Evolutionary conservation across 2,797 vertebrate species (phyloP).

Genomic region (Columba guinea): DNA sequence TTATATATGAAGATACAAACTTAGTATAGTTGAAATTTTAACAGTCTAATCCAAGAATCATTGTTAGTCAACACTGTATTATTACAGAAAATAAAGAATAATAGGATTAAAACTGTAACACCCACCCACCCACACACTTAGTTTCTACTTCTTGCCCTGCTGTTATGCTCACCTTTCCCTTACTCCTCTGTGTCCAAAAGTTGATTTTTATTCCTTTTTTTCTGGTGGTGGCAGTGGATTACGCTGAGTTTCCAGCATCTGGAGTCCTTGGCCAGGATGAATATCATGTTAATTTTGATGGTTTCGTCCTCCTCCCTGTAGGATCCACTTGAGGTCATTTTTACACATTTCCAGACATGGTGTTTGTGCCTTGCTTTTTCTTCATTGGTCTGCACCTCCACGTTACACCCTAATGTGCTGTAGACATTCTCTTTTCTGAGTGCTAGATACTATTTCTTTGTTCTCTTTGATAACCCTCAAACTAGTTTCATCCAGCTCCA

Average conservation of each 20-base stretch:
- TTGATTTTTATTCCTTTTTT: not conserved
- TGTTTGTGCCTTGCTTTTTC: not conserved
- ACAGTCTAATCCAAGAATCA: not conserved
- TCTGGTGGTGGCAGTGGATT: not conserved
- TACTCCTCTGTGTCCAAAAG: not conserved
- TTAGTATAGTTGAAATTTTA: not conserved
- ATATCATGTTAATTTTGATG: not conserved
- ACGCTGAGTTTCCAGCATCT: not conserved
- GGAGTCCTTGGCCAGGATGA: not conserved
- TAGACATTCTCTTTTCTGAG: not conserved
- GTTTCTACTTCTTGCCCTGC: not conserved
- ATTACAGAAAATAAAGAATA: not conserved
- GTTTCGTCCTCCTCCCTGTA: not conserved
- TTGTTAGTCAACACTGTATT: fast-evolving
- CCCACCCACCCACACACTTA: not conserved
- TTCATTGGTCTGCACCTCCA: not conserved
- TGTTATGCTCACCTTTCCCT: not conserved
- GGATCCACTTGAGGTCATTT: not conserved
- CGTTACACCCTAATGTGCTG: not conserved
- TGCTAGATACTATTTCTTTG: not conserved
- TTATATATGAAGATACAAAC: not conserved
- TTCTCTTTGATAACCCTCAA: not conserved
- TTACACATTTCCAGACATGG: fast-evolving
- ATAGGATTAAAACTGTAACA: not conserved
- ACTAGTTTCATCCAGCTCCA: not conserved